Evolutionary conservation across 1,140 invertebrate species (phyloP).

Genomic region (Apolygus lucorum): DNA sequence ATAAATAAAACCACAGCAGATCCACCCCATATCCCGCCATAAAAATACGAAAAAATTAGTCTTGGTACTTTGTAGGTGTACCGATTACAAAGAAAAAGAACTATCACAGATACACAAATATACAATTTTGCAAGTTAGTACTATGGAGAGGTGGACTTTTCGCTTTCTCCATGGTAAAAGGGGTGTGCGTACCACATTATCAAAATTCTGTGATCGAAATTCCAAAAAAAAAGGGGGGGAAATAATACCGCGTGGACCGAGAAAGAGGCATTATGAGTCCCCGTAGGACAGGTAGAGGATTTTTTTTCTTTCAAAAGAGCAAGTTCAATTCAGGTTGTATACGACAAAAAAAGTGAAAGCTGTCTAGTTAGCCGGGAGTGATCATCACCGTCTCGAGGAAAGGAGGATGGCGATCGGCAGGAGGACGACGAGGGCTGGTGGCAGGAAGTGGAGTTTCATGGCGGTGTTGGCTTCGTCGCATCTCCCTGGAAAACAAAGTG

Average conservation of each 20-base stretch:
- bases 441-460: conserved; percentile 15
- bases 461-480: conserved; percentile 26
- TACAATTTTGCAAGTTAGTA: too few species aligned
- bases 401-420: conserved; percentile 7
- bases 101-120: neutral
- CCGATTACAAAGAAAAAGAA: too few species aligned
- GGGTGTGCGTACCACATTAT: too few species aligned
- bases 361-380: conserved; percentile 14
- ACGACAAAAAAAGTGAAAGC: conserved; percentile 2
- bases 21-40: too few species aligned
- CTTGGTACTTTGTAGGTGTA: too few species aligned
- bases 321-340: neutral
- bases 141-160: too few species aligned
- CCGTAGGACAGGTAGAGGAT: neutral
- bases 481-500: neutral
- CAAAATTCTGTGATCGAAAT: too few species aligned
- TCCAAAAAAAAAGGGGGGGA: neutral
- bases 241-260: too few species aligned
- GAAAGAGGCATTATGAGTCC: conserved; percentile 10
- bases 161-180: too few species aligned
- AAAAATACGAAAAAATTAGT: too few species aligned
- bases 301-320: neutral
- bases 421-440: conserved; percentile 22
- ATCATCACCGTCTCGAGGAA: conserved; percentile 28
- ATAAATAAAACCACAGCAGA: too few species aligned